Base-by-base conservation (phyloP, 2,113 vertebrate species). In the Recurvirostra avosetta region DNA sequence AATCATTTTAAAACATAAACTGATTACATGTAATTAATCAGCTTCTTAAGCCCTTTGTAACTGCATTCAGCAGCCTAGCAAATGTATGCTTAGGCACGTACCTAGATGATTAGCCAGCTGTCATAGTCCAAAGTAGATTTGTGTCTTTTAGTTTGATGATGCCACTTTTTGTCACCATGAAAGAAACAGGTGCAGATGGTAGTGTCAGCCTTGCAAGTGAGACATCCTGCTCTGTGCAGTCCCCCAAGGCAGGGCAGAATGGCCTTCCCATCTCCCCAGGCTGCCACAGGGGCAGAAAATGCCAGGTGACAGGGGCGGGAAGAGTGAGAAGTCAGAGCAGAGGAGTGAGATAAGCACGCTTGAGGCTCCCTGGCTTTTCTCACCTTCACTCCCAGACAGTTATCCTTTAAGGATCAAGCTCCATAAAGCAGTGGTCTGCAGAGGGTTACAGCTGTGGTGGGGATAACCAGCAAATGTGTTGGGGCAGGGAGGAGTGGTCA, bases 1-100 rank as follows among this genome's bases (percentile, higher is more conserved):
- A 84, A 81, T 92, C 3, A 82, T 82, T 95, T 92, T 75, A 40
- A 91, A 91, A 73, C 38, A 43, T 85, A 82, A 93, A 90, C 45
- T 66, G 73, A 87, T 92, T 66, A 23, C 29, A 45, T 38, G 58
- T 76, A 40, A 90, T 92, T 80, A 88, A 68, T 85, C 83, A 87
- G 34, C 55, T 85, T 87, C 80, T 85, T 38, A 82, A 76, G 41
- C 27, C 58, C 77, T 91, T 75, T 84, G 66, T 78, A 84, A 61
- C 68, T 59, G 40, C 86, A 61, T 65, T 81, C 56, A 89, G 70
- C 83, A 96, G 66, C 40, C 88, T 65, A 53, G 73, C 15, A 93
- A 76, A 74, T 72, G 32, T n/a, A 74, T 56, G 34, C 73, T 20
- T 29, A 14, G 52, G 36, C 81, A 92, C 2, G 0, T 61, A 72